Evolutionary conservation across 1,140 invertebrate species (phyloP), one percentile per base, ranked within the genome.

Genomic region (Heliconius melpomene): DNA sequence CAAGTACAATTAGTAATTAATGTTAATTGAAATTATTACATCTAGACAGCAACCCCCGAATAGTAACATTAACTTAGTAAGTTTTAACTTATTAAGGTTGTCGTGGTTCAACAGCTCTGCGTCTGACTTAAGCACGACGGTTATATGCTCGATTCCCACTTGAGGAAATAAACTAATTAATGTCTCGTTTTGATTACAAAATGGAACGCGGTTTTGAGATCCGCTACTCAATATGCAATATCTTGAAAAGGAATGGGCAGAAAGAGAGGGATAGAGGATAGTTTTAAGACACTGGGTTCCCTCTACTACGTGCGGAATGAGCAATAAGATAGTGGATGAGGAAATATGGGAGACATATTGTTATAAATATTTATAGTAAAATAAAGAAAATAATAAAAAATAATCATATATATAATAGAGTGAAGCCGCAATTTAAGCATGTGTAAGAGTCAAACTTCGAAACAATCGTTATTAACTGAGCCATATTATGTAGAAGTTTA

Each of bases 401-500:
- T 23, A 57, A 32, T 32, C 6, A 36, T 57, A 57, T 2, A 2
- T 52, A 52, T 52, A 52, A 7, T 20, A 20, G 7, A 20, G 50
- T 18, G 2, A 20, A 26, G 11, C 13, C 26, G 13, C 26, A 66
- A 66, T 66, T 7, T 66, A 66, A 26, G 26, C 26, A 66, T 26
- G 60, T 66, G 60, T 66, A 66, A 66, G 23, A 66, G 26, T 66
- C 23, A 26, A 66, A 66, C 60, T 66, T 18, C 23, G 60, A 66
- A 29, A 57, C 54, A 57, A 29, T 66, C 60, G 60, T 29, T 66
- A 66, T 66, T 66, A 66, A 66, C 60, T 29, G 60, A 66, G 26
- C n/a, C n/a, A 60, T 60, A 60, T 6, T 46, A 13, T 16, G 60
- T 29, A 26, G 26, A 66, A 29, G 60, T 66, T 66, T 26, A 66